Evolutionary conservation across 2,113 vertebrate genomes (phyloP).

Genomic region (Apteryx owenii): DNA sequence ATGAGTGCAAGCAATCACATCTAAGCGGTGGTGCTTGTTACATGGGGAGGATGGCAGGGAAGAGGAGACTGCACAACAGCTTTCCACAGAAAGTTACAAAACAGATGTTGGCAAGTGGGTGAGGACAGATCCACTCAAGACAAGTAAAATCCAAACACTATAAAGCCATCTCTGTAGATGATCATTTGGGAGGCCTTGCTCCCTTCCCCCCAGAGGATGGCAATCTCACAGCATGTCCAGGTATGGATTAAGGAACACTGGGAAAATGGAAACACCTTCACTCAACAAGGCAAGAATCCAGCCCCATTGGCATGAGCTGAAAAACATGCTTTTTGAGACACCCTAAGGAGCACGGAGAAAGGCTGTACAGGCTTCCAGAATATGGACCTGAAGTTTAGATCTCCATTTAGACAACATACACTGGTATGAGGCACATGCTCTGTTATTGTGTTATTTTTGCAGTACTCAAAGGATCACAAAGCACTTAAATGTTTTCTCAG

Average conservation of each 20-base stretch:
- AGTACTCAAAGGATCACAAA: not conserved
- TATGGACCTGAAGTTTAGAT: not conserved
- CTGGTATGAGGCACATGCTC: too few species aligned
- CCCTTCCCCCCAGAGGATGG: accelerated
- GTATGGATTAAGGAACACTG: not conserved
- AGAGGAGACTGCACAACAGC: not conserved
- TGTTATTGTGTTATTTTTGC: not conserved
- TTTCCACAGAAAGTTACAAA: not conserved
- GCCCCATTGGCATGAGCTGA: accelerated
- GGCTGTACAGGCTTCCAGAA: not conserved
- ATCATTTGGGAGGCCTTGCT: not conserved
- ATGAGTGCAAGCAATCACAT: not conserved
- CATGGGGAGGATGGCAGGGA: accelerated
- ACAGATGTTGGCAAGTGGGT: not conserved
- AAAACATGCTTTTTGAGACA: not conserved
- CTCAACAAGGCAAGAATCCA: not conserved
- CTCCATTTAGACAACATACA: not conserved
- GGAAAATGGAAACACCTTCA: not conserved
- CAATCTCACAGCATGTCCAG: not conserved
- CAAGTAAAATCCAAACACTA: not conserved
- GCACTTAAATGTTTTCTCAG: not conserved
- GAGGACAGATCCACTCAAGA: not conserved
- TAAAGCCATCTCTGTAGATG: not conserved
- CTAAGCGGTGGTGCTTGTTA: not conserved
- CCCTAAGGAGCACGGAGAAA: not conserved